phyloP scores from a whole-genome alignment of 2,113 vertebrate species.

The Hippocampus comes region DNA sequence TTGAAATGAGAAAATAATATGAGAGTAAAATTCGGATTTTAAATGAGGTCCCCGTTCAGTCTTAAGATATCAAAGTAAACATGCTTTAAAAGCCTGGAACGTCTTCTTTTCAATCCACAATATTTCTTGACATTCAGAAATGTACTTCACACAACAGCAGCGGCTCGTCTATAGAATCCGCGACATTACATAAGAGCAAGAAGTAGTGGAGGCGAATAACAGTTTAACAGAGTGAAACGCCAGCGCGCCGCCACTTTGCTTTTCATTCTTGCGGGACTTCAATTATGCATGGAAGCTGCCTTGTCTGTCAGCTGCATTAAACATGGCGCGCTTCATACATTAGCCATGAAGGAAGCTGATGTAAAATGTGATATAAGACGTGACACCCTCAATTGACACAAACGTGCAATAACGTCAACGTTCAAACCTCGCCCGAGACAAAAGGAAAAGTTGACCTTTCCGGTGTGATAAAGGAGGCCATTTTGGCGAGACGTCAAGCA shows the following conservation, averaged over 20 bases:
- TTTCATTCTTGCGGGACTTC: slow-evolving; percentile 53
- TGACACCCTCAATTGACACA: slow-evolving; percentile 30
- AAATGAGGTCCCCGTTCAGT: too few species aligned
- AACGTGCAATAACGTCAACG: slow-evolving; percentile 24
- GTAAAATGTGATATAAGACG: slow-evolving; percentile 47
- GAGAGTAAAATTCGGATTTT: too few species aligned
- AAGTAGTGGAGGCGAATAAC: background rate
- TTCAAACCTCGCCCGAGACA: slow-evolving; percentile 20
- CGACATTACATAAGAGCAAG: background rate
- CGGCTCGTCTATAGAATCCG: background rate
- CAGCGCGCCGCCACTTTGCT: slow-evolving; percentile 48
- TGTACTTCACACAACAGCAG: background rate
- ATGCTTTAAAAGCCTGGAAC: background rate
- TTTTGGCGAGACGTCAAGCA: background rate
- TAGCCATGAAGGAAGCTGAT: slow-evolving; percentile 50
- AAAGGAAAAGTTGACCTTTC: background rate
- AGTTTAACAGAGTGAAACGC: slow-evolving; percentile 40
- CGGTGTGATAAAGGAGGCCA: background rate
- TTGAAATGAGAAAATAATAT: too few species aligned
- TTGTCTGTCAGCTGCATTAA: slow-evolving; percentile 62
- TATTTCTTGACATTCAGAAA: background rate
- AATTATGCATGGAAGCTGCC: slow-evolving; percentile 62
- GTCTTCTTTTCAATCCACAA: too few species aligned
- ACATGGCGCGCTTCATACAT: slow-evolving; percentile 60
- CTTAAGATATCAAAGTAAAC: background rate